Evolutionary conservation across 2,888 invertebrate genomes (phyloP), one percentile per base, ranked within the genome.

Genomic region (Hirtodrosophila cameraria): DNA sequence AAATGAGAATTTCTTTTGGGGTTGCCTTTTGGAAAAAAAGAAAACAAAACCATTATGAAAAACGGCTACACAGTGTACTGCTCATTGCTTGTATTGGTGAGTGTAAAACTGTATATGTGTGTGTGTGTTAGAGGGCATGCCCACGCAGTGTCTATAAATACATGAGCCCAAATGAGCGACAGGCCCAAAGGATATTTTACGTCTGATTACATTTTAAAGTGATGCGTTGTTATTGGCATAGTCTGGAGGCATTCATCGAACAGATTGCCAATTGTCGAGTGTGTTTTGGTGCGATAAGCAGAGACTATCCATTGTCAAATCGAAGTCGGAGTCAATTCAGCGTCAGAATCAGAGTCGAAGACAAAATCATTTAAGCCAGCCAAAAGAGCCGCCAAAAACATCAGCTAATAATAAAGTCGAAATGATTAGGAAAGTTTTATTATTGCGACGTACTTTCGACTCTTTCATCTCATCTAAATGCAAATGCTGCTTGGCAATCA

Each of bases 131-230:
- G n/a, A n/a, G n/a, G n/a, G n/a, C 4, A 9, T 23, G 38, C 18
- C 23, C 35, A 36, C 23, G 11, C 35, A 20, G 15, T 16, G 65
- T 42, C 55, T 66, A 54, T 65, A 59, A 71, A 68, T 63, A 49
- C 63, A 75, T 67, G 63, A 61, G 60, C 36, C 39, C 31, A 64
- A 62, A 60, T 71, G 62, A 69, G 60, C 58, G 69, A 69, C 69
- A 65, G 72, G 65, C 78, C 71, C 66, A 58, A 70, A 64, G 68
- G 66, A 76, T 76, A 75, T 75, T 75, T 81, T 76, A 78, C 76
- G 82, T 68, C 66, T 82, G 79, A 81, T 67, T 82, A 75, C 74
- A 54, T 69, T 81, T 64, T 74, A 74, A 81, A 79, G 78, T 78
- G 76, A 81, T 67, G 71, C 53, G 50, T 59, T 49, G 53, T 53